Evolutionary conservation across 92 coral and sea anemone species (phyloP).

Genomic region (Ricordea florida): DNA sequence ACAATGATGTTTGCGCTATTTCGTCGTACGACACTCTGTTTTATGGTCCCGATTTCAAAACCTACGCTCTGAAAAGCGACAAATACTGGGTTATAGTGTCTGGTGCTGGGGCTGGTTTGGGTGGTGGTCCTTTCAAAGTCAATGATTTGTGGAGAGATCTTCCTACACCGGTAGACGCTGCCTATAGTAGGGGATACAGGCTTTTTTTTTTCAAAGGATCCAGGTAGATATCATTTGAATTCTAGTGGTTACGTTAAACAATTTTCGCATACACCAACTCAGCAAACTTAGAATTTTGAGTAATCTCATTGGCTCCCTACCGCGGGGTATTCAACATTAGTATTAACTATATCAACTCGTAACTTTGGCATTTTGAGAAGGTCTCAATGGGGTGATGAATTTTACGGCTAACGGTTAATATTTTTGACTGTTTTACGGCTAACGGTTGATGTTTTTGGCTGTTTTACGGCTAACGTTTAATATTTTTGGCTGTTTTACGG

Average conservation of each 20-base stretch:
- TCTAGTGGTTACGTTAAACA: neutral
- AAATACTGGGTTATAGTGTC: constrained; percentile 62
- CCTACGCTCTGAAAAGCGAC: constrained; percentile 69
- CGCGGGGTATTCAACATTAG: no score
- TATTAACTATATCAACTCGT: no score
- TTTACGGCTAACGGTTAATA: no score
- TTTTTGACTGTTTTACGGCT: no score
- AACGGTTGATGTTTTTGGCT: no score
- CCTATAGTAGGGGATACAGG: constrained; percentile 51
- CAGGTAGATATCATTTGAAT: constrained; percentile 55
- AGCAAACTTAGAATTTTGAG: no score
- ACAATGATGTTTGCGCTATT: constrained; percentile 46
- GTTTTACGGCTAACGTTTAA: no score
- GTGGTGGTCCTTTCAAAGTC: constrained; percentile 73
- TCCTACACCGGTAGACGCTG: constrained; percentile 68
- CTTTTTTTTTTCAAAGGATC: constrained; percentile 68
- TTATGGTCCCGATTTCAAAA: constrained; percentile 26
- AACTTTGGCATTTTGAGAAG: no score
- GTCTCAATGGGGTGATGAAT: no score
- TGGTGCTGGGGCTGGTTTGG: constrained; percentile 41
- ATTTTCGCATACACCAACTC: no score
- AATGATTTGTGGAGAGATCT: constrained; percentile 69
- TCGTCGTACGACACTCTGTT: constrained; percentile 47
- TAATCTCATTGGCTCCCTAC: no score
- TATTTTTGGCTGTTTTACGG: no score